These are phyloP conservation scores for Thryonomys swinderianus DNA, from an alignment of 2,113 vertebrate species.

Conservation along the genomic window DNA sequence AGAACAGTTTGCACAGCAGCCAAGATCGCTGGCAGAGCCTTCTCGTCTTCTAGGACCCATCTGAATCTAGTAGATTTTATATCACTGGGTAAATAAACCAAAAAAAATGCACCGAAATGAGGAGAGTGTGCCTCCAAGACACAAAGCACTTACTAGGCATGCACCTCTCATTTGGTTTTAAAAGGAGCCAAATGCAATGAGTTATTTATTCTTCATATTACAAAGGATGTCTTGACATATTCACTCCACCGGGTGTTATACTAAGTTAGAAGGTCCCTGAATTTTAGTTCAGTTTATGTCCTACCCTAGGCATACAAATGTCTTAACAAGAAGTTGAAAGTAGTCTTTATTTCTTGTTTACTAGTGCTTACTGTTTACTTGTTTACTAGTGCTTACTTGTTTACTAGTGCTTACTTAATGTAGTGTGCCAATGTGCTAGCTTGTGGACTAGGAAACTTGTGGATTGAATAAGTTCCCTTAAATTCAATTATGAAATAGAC, in stretches of 20 bases:
- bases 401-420: too few species aligned
- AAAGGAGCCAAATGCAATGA: not conserved
- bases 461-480: not conserved
- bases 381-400: too few species aligned
- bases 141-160: not conserved
- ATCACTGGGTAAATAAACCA: not conserved
- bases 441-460: not conserved
- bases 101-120: not conserved
- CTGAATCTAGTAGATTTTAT: not conserved
- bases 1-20: not conserved
- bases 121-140: not conserved
- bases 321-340: not conserved
- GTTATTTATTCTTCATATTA: not conserved
- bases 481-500: not conserved
- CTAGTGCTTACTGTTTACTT: too few species aligned
- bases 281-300: not conserved
- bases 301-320: not conserved
- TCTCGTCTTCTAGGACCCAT: not conserved
- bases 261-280: not conserved
- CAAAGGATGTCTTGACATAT: not conserved
- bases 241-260: not conserved
- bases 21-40: not conserved
- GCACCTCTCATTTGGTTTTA: not conserved
- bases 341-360: not conserved
- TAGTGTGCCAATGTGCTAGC: not conserved